A percentile compares a stretch with the other conserved stretches of the same genome.
These are phyloP conservation scores for Nephrotoma flavescens DNA, from an alignment of 2,888 invertebrate species.

Conservation along the genomic window DNA sequence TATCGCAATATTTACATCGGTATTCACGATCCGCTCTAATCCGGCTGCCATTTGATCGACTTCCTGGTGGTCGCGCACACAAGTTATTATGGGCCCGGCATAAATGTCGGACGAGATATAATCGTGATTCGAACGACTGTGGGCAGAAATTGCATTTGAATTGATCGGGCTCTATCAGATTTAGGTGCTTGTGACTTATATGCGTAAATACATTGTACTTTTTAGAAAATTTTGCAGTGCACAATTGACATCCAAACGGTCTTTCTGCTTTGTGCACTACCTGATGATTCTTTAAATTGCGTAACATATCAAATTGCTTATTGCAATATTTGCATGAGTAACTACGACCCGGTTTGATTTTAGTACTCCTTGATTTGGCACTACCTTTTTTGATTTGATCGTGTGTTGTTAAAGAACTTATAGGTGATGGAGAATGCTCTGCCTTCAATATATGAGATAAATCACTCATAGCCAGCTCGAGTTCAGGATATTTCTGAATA, in stretches of 20 bases:
- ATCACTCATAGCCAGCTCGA: conserved; percentile 5
- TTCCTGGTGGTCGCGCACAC: neutral
- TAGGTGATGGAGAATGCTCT: no score
- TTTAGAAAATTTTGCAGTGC: no score
- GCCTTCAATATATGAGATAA: no score
- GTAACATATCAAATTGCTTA: no score
- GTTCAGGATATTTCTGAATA: conserved; percentile 23
- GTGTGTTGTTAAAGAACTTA: no score
- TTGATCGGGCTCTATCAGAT: neutral
- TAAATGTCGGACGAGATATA: no score
- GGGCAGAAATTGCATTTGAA: neutral
- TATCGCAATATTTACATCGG: conserved; percentile 77
- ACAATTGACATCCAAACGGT: no score
- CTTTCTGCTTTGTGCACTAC: no score
- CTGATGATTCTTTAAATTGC: no score
- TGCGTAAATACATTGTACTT: no score
- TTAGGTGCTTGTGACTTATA: conserved; percentile 22
- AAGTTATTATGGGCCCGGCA: no score
- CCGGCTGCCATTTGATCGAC: conserved; percentile 16
- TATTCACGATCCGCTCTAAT: conserved; percentile 62
- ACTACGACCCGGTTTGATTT: conserved; percentile 44
- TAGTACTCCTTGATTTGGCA: neutral
- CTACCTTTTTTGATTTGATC: no score
- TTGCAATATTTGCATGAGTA: conserved; percentile 11
- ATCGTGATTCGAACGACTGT: neutral